phyloP scores from a whole-genome alignment of 37 sponge, comb jelly and placozoan genomes.

The Aplysina aerophoba region DNA sequence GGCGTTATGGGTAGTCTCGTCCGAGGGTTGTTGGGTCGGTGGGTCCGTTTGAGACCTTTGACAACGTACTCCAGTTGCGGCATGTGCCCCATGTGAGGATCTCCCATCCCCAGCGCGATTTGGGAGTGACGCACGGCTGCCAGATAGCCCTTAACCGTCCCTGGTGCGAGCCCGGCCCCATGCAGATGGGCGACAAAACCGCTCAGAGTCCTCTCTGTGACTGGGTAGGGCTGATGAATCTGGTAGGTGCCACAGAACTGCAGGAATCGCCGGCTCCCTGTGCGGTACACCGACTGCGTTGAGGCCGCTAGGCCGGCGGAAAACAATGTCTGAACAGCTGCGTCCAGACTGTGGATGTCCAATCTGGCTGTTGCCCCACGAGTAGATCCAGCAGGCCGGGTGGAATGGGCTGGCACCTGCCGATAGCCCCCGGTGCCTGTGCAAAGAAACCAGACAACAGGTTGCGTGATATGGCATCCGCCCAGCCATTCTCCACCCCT shows the following conservation, averaged over 20 bases:
- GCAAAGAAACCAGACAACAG: not conserved
- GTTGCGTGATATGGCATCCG: slow-evolving; percentile 57
- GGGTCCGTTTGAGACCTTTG: slow-evolving; percentile 20
- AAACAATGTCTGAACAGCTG: slow-evolving; percentile 33
- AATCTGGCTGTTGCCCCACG: slow-evolving; percentile 21
- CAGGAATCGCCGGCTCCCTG: not conserved
- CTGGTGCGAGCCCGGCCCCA: not conserved
- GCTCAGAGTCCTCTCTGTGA: slow-evolving; percentile 27
- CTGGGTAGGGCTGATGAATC: slow-evolving; percentile 28
- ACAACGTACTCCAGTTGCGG: slow-evolving; percentile 36
- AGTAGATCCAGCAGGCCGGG: not conserved
- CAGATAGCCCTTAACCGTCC: slow-evolving; percentile 36
- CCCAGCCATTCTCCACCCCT: slow-evolving; percentile 24
- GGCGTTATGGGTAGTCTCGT: not conserved
- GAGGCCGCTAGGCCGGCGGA: slow-evolving; percentile 42
- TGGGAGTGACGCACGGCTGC: slow-evolving; percentile 48
- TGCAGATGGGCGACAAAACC: not conserved
- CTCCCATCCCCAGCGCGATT: slow-evolving; percentile 26
- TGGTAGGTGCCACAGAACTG: slow-evolving; percentile 2
- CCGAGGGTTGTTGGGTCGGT: not conserved
- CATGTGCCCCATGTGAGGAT: slow-evolving; percentile 10
- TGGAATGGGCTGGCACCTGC: not conserved
- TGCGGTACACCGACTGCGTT: slow-evolving; percentile 6
- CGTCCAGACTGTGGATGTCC: slow-evolving; percentile 51
- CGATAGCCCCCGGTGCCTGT: not conserved